A percentile compares a stretch with the other conserved stretches of the same genome.
Evolutionary conservation across 1,140 invertebrate genomes (phyloP).

Genomic region (Eurosta solidaginis): DNA sequence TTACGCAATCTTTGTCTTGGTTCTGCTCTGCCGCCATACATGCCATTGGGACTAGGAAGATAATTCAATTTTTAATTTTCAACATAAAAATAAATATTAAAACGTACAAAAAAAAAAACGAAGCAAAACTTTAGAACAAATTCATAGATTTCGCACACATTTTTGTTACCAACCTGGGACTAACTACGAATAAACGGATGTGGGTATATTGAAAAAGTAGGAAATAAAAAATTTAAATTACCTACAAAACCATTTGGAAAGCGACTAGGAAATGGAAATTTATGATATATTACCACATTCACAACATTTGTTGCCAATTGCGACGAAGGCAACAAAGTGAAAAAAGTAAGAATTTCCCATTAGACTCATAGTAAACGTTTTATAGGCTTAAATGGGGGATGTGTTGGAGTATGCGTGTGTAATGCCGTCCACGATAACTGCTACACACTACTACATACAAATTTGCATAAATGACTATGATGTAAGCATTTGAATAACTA

Average conservation of each 20-base stretch:
- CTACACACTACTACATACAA: not conserved
- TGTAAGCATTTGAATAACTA: not conserved
- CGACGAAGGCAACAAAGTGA: not conserved
- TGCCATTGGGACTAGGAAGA: not conserved
- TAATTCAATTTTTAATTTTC: constrained; percentile 26
- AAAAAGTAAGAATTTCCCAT: not conserved
- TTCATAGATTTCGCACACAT: constrained; percentile 8
- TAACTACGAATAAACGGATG: not conserved
- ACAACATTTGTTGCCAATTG: constrained; percentile 27
- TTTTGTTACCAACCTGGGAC: constrained; percentile 3
- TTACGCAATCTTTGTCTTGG: not conserved
- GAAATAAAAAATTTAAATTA: not conserved
- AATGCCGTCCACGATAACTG: not conserved
- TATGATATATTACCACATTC: constrained; percentile 28
- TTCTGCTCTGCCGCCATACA: no score
- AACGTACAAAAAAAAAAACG: not conserved
- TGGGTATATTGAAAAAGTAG: not conserved
- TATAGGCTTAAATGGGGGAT: not conserved
- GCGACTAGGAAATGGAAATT: not conserved
- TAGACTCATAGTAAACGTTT: constrained; percentile 2
- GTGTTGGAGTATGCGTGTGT: not conserved
- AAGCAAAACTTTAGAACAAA: not conserved
- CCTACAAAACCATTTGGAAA: constrained; percentile 1
- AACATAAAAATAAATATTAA: constrained; percentile 1
- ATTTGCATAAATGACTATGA: not conserved